Conservation (phyloP, 2,888 invertebrate genomes). For the Scrobipalpa costella region DNA sequence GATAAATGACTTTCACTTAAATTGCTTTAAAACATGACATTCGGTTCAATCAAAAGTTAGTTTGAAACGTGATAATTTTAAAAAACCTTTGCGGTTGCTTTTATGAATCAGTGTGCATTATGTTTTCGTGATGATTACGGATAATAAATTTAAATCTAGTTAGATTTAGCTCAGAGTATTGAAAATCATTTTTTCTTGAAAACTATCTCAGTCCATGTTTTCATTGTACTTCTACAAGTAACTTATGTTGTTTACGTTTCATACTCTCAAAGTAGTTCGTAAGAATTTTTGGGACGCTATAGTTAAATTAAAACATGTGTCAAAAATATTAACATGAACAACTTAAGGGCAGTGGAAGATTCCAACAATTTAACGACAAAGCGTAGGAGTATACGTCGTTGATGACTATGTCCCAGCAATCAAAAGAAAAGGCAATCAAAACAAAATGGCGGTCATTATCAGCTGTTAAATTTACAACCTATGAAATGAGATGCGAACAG, state of each 20-base stretch:
- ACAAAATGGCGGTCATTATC: slow-evolving; percentile 34
- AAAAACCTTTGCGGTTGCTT: background rate
- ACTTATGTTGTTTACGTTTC: no score
- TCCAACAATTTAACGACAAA: background rate
- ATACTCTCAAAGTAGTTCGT: no score
- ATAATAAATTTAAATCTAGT: no score
- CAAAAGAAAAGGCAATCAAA: slow-evolving; percentile 25
- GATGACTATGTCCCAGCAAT: slow-evolving; percentile 21
- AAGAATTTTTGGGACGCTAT: no score
- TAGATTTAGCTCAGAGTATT: no score
- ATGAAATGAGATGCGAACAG: slow-evolving; percentile 37
- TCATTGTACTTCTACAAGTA: no score
- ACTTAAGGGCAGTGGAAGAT: slow-evolving; percentile 1
- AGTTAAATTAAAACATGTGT: no score
- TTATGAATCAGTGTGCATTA: no score
- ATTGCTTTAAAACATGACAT: slow-evolving; percentile 2
- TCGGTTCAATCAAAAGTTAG: background rate
- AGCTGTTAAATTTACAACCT: slow-evolving; percentile 35
- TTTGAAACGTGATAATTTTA: background rate
- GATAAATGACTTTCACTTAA: background rate
- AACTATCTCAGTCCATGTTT: no score
- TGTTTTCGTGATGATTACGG: no score
- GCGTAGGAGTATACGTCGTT: slow-evolving; percentile 16
- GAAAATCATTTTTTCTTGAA: no score
- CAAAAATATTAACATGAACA: no score